Evolutionary conservation across 2,888 invertebrate species (phyloP), one percentile per base, ranked within the genome.

Genomic region (Lochmaea capreae): DNA sequence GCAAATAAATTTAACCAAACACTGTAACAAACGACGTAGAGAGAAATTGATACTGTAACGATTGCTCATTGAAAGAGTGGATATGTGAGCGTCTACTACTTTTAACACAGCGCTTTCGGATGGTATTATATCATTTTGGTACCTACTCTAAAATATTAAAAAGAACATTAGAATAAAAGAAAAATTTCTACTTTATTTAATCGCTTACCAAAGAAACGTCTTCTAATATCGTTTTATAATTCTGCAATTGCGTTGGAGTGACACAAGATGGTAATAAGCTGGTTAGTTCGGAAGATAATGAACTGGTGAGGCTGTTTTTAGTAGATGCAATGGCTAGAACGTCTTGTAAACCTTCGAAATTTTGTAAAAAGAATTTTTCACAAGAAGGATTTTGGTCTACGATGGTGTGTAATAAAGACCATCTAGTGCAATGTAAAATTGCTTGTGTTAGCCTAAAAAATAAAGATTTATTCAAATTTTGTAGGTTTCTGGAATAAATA

Each of bases 91-190:
- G 77, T 89, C 90, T 49, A 95, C 91, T 6, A 95, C 91, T 69
- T 92, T 91, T n/a, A 95, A 89, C 3, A 95, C 91, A 79, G 94
- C 95, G 81, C 93, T 95, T 85, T 96, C 96, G 0, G 94, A 93
- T 14, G 96, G 95, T 77, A 96, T 93, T 52, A 94, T 92, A 84
- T 96, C 95, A 76, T 91, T 91, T 52, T 92, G 90, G 87, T 92
- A 94, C 22, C 92, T 91, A 46, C 91, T 90, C 94, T 94, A 87
- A 54, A 85, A 84, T 10, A 46, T 68, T 70, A n/a, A 54, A 72
- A 49, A 22, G 5, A 42, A 63, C 43, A 52, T 42, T 62, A 62
- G 16, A 52, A 58, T 68, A 59, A 59, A 59, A 6, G 18, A 68
- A 33, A 22, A 18, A 12, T 46, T n/a, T n/a, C n/a, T 26, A 49